Evolutionary conservation across 2,797 vertebrate genomes (phyloP), one percentile per base, ranked within the genome.

Genomic region (Buceros bicornis): DNA sequence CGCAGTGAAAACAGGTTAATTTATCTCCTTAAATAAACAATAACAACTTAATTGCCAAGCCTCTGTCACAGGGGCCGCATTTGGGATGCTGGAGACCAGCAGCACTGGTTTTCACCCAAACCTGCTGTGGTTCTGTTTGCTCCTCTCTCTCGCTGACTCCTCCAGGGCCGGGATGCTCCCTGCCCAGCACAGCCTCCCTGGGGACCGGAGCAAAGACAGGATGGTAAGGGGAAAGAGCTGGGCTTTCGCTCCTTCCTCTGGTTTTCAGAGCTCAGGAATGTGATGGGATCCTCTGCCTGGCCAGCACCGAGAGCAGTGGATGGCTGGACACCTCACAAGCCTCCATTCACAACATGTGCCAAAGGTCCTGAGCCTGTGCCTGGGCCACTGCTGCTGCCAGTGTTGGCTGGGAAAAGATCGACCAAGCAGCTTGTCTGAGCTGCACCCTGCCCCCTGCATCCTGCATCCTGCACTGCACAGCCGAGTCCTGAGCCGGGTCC

Each of bases 401-500:
- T 17, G 19, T 16, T 43, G 51, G 16, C 33, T 26, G 26, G 45
- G 22, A 29, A 70, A 71, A 71, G 64, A 14, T 48, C 3, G 29
- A 26, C 33, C 62, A n/a, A 14, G 43, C 42, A 61, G 28, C 20
- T 28, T 18, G 8, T 11, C n/a, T 56, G 74, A 25, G 43, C 66
- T 58, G 24, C 22, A 28, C 11, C n/a, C 29, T 56, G 16, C 21
- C 4, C 7, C 11, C 47, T 43, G 29, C 43, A 33, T 8, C 40
- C 26, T 53, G 29, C 15, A 50, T 6, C 33, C 37, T 40, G 37
- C 37, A 40, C 43, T n/a, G 16, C n/a, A 35, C 0, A 17, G 72
- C 16, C 1, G 4, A 37, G 37, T 33, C 33, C 33, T 33, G 33
- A 33, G 6, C 21, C 1, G 0, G 15, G 45, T 47, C 25, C 25